Conservation (phyloP, 2,113 vertebrate species). For the Salvelinus namaycush region DNA sequence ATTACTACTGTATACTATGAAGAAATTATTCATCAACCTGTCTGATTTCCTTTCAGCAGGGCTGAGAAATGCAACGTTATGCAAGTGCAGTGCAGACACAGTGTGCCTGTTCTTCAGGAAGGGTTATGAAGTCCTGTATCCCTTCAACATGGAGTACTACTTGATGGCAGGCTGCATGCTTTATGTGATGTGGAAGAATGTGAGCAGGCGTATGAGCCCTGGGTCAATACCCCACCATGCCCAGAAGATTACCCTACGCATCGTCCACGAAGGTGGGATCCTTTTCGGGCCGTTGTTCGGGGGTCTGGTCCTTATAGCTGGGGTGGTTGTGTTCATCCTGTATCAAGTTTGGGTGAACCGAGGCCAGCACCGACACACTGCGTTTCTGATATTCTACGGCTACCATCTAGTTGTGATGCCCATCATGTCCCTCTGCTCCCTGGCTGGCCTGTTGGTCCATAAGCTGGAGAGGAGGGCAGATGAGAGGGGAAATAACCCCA, state of each 20-base stretch:
- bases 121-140: slow-evolving; percentile 85
- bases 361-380: slow-evolving; percentile 57
- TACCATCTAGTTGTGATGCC: slow-evolving; percentile 80
- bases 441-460: slow-evolving; percentile 75
- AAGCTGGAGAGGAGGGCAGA: slow-evolving; percentile 74
- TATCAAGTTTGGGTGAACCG: slow-evolving; percentile 80
- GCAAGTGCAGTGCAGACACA: slow-evolving; percentile 64
- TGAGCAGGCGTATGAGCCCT: slow-evolving; percentile 71
- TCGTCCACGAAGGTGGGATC: slow-evolving; percentile 55
- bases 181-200: slow-evolving; percentile 93
- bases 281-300: slow-evolving; percentile 76
- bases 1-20: no score
- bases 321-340: slow-evolving; percentile 77
- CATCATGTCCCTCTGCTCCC: slow-evolving; percentile 74
- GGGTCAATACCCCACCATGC: accelerated
- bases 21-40: slow-evolving; percentile 53
- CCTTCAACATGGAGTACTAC: slow-evolving; percentile 89
- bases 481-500: slow-evolving; percentile 81
- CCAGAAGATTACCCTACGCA: slow-evolving; percentile 66
- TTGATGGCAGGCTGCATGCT: slow-evolving; percentile 84
- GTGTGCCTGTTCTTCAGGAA: slow-evolving; percentile 80
- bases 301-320: slow-evolving; percentile 65
- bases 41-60: slow-evolving; percentile 63
- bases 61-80: slow-evolving; percentile 43
- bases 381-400: slow-evolving; percentile 81